Conservation (phyloP, 2,888 invertebrate genomes). For the Diachrysia chrysitis region DNA sequence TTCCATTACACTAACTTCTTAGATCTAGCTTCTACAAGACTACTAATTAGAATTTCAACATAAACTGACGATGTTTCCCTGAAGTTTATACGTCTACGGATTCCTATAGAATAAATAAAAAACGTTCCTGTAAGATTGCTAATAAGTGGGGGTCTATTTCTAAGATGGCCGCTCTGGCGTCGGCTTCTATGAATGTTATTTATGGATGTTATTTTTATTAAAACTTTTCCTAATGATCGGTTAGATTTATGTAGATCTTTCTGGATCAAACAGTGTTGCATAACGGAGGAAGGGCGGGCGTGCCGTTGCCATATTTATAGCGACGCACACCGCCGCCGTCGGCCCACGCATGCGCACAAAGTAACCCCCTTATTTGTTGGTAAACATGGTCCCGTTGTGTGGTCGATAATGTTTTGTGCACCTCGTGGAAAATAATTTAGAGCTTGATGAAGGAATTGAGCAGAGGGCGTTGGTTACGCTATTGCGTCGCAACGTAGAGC, state of each 20-base stretch:
- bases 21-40: background rate
- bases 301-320: conserved; percentile 73
- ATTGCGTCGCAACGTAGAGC: conserved; percentile 23
- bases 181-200: conserved; percentile 37
- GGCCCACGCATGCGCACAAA: conserved; percentile 68
- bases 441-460: conserved; percentile 56
- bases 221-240: conserved; percentile 59
- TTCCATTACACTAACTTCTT: background rate
- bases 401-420: conserved; percentile 76
- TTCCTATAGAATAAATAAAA: conserved; percentile 19
- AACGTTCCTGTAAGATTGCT: conserved; percentile 46
- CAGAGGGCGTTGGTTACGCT: conserved; percentile 53
- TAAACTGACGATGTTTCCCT: conserved; percentile 32
- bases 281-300: conserved; percentile 76
- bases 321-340: conserved; percentile 57
- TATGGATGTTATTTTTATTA: conserved; percentile 61
- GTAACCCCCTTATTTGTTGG: conserved; percentile 69
- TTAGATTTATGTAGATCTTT: conserved; percentile 72
- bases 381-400: conserved; percentile 71
- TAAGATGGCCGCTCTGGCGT: conserved; percentile 45
- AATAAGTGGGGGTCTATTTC: conserved; percentile 52
- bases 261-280: conserved; percentile 79
- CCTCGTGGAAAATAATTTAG: conserved; percentile 66
- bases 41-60: conserved; percentile 31
- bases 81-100: conserved; percentile 31